Evolutionary conservation across 1,140 invertebrate genomes (phyloP), one percentile per base, ranked within the genome.

Genomic region (Drosophila orosa): DNA sequence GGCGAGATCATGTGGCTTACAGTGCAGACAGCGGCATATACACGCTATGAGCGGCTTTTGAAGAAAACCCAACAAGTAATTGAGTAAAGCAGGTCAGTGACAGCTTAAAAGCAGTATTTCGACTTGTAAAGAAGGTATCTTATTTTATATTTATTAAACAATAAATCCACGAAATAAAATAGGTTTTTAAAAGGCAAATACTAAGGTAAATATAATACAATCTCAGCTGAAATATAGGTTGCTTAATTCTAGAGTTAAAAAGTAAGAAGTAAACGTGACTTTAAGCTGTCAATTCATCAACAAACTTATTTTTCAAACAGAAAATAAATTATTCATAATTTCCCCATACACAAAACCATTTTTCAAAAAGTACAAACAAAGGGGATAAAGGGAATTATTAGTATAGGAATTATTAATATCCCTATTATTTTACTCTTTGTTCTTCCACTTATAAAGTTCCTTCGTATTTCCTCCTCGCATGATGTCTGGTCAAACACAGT

Each of bases 401-500:
- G n/a, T n/a, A n/a, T n/a, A n/a, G n/a, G 3, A 50, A 31, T 31
- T 8, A 8, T 50, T 5, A 19, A 35, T 52, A 52, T 52, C 7
- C 24, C 1, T 3, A 33, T 29, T 52, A 29, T 25, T 37, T 13
- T 3, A 24, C 9, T 29, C 52, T 37, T 57, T 63, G 56, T 63
- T 42, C 8, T 35, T 66, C 10, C 3, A 59, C 19, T 29, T 35
- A 13, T 31, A 31, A 29, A 9, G n/a, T 22, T 35, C 24, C 17
- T 15, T 12, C 7, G 3, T 10, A 29, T 44, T 8, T 44, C 10
- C 22, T 17, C 33, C 29, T 24, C 55, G 12, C 40, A 22, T 71
- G 65, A 37, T 19, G 50, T 71, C 50, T 71, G 25, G 33, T 15
- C 65, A 58, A 65, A 58, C 45, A 58, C 60, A 56, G 39, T 37